Evolutionary conservation across 2,797 vertebrate species (phyloP).

Genomic region (Hypotaenidia philippensis): DNA sequence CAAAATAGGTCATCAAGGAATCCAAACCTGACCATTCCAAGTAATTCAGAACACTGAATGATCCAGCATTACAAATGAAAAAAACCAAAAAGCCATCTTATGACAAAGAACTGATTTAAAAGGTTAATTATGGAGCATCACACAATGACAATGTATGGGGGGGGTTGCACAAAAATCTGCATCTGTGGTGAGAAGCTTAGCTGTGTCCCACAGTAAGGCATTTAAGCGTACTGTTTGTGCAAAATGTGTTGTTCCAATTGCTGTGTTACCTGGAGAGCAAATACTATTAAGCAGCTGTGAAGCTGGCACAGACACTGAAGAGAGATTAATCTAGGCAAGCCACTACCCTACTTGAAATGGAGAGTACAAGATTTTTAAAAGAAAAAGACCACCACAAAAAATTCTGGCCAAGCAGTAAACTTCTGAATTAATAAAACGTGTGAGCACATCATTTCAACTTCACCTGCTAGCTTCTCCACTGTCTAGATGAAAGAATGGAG

Average conservation of each 20-base stretch:
- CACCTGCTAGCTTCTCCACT: background rate
- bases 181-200: background rate
- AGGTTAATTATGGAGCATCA: background rate
- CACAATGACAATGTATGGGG: background rate
- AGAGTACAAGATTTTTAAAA: background rate
- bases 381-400: background rate
- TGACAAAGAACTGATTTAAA: background rate
- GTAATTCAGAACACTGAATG: background rate
- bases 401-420: background rate
- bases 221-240: background rate
- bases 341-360: background rate
- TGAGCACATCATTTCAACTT: background rate
- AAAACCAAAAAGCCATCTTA: conserved; percentile 36
- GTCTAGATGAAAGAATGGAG: background rate
- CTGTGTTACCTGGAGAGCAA: background rate
- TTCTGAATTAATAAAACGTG: background rate
- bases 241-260: background rate
- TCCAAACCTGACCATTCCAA: conserved; percentile 50
- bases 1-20: conserved; percentile 53
- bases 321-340: background rate
- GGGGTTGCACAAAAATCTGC: background rate
- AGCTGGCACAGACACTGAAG: background rate
- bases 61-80: background rate
- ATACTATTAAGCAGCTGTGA: background rate
- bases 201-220: background rate